These are phyloP conservation scores for Scophthalmus maximus DNA, from an alignment of 2,113 vertebrate genomes.

Conservation along the genomic window DNA sequence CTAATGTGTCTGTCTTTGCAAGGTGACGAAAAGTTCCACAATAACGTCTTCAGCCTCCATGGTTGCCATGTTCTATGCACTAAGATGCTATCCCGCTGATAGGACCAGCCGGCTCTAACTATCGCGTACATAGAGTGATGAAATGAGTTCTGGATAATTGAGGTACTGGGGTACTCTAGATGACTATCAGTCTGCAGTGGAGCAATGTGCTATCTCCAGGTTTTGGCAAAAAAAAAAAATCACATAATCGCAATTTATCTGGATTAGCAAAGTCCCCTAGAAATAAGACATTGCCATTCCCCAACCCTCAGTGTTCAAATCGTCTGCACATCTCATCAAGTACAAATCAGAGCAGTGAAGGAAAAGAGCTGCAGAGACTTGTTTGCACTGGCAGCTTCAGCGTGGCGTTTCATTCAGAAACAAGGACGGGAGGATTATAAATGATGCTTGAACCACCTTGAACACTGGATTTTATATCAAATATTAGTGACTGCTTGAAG, in stretches of 20 bases:
- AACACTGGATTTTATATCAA: neutral
- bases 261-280: slow-evolving; percentile 34
- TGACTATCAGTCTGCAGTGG: slow-evolving; percentile 59
- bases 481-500: neutral
- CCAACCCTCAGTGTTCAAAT: slow-evolving; percentile 1
- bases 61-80: slow-evolving; percentile 26
- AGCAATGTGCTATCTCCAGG: slow-evolving; percentile 33
- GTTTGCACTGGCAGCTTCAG: neutral
- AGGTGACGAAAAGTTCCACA: slow-evolving; percentile 36
- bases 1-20: slow-evolving; percentile 1
- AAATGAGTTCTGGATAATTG: slow-evolving; percentile 56
- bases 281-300: slow-evolving; percentile 39
- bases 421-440: neutral
- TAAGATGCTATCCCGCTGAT: slow-evolving; percentile 45
- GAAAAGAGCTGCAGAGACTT: neutral
- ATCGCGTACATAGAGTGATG: slow-evolving; percentile 46
- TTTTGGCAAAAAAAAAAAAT: slow-evolving; percentile 35
- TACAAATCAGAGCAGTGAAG: neutral
- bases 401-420: neutral
- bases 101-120: slow-evolving; percentile 31
- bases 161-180: slow-evolving; percentile 53
- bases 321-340: neutral
- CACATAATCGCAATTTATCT: slow-evolving; percentile 25
- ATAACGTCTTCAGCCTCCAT: slow-evolving; percentile 3
- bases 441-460: neutral